Evolutionary conservation across 2,888 invertebrate species (phyloP).

Genomic region (Watsonalla binaria): DNA sequence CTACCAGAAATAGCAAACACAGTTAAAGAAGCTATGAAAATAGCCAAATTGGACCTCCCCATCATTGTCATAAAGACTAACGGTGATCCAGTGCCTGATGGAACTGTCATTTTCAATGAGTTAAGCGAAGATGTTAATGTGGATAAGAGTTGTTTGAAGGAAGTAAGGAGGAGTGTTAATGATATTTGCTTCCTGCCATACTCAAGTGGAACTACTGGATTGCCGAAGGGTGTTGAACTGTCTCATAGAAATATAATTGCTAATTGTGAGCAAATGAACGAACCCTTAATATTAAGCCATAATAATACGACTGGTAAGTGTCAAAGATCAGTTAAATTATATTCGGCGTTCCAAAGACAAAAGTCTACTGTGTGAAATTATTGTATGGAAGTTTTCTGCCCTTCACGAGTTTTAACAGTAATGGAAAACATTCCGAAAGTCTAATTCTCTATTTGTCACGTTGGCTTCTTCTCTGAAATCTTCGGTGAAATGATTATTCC

Average conservation of each 20-base stretch:
- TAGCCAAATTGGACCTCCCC: conserved; percentile 71
- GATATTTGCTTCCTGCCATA: conserved; percentile 87
- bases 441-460: too few species aligned
- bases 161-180: conserved; percentile 61
- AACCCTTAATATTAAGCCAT: conserved; percentile 39
- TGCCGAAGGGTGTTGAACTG: conserved; percentile 87
- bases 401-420: too few species aligned
- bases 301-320: conserved; percentile 64
- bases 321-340: too few species aligned
- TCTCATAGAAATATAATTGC: conserved; percentile 80
- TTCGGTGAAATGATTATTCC: too few species aligned
- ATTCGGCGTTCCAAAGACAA: too few species aligned
- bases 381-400: too few species aligned
- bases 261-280: conserved; percentile 66
- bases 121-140: conserved; percentile 75
- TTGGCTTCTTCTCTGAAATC: too few species aligned
- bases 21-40: conserved; percentile 67
- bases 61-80: conserved; percentile 71
- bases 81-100: conserved; percentile 56
- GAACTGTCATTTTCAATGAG: conserved; percentile 81
- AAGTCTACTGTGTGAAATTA: too few species aligned
- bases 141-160: conserved; percentile 73
- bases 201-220: conserved; percentile 92
- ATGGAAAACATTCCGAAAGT: too few species aligned
- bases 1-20: conserved; percentile 68